Evolutionary conservation across 2,888 invertebrate species (phyloP).

Genomic region (Gymnosoma rotundatum): DNA sequence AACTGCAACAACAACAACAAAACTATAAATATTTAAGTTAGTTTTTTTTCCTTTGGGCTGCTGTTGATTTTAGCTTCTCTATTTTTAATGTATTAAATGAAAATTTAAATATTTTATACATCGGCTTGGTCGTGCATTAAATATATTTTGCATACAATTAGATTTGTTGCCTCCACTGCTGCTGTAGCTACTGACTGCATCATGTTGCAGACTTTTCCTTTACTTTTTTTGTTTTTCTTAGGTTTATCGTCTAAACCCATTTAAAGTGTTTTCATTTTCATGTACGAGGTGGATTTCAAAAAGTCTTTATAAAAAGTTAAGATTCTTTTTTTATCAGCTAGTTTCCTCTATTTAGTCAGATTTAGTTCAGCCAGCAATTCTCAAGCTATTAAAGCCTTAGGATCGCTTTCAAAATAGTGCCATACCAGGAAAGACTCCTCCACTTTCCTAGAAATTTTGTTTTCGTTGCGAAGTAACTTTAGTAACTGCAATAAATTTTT

Average conservation of each 20-base stretch:
- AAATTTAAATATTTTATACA: slow-evolving; percentile 65
- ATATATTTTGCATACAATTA: slow-evolving; percentile 69
- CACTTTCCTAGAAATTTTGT: no score
- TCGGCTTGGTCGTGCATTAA: slow-evolving; percentile 73
- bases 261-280: slow-evolving; percentile 62
- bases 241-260: slow-evolving; percentile 46
- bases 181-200: slow-evolving; percentile 31
- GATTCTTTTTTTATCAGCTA: no score
- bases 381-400: no score
- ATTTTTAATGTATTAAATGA: slow-evolving; percentile 56
- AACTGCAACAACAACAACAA: slow-evolving; percentile 20
- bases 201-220: slow-evolving; percentile 37
- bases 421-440: no score
- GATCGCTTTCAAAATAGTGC: no score
- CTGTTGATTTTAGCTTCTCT: slow-evolving; percentile 40
- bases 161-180: slow-evolving; percentile 27
- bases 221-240: background rate
- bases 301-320: no score
- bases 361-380: no score
- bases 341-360: no score
- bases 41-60: slow-evolving; percentile 22
- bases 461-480: no score
- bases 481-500: no score
- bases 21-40: slow-evolving; percentile 44
- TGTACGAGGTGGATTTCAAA: background rate